Evolutionary conservation across 2,797 vertebrate species (phyloP), one percentile per base, ranked within the genome.

Genomic region (Margarornis squamiger): DNA sequence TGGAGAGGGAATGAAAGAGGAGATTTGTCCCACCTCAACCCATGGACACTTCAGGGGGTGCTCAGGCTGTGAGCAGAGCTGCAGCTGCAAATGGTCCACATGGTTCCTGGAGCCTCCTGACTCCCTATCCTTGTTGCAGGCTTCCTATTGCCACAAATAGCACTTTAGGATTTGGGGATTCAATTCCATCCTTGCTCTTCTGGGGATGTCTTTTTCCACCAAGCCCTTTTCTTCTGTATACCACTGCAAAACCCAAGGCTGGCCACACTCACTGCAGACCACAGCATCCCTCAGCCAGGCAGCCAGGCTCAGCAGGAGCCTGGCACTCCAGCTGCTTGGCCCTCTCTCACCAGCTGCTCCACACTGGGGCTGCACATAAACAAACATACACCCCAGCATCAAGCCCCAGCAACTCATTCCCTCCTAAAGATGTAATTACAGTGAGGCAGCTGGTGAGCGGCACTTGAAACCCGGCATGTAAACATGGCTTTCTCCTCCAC

Each of bases 361-460:
- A 8, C 3, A 5, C 32, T 58, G 58, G 74, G 87, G 48, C 74
- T 94, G 74, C 70, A 95, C 72, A 94, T 63, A 95, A 96, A 96
- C 85, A 95, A 93, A 93, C 73, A 95, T 93, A 93, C 93, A 86
- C 51, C 66, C 76, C 74, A 92, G 80, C 65, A 94, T 57, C 80
- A 61, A 97, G 92, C 55, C 74, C 86, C 74, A 93, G 86, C 83
- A 94, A 90, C 80, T 94, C 96, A 95, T 84, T 80, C 70, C 62
- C 86, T 95, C 49, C 73, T 61, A 86, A 96, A 3, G 0, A 61
- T 0, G 7, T 93, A 97, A 97, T 97, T 97, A 93, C 27, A 45
- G 72, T 13, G 36, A 85, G 74, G 92, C 93, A 97, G 93, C 86
- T 95, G 94, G 67, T 6, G 57, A 95, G 74, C 54, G 1, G 45